These are phyloP conservation scores for Grallaria varia DNA, from an alignment of 2,113 vertebrate species.

Conservation along the genomic window DNA sequence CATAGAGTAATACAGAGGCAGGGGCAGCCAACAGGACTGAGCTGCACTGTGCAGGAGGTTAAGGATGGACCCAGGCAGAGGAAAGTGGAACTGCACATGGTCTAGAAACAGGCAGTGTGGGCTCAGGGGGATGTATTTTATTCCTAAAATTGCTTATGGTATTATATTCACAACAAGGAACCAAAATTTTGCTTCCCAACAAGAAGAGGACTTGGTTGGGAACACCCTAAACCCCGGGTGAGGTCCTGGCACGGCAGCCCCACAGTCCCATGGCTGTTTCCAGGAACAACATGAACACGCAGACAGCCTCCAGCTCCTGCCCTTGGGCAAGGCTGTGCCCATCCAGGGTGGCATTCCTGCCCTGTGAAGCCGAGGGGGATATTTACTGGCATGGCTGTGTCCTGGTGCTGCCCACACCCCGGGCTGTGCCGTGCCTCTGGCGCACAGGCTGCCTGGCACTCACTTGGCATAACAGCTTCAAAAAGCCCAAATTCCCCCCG, in stretches of 20 bases:
- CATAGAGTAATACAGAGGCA: not conserved
- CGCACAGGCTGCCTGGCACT: fast-evolving
- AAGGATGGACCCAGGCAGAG: not conserved
- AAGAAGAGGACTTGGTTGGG: not conserved
- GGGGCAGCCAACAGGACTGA: not conserved
- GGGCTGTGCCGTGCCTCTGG: fast-evolving
- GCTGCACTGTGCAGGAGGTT: not conserved
- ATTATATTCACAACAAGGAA: not conserved
- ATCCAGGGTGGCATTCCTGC: not conserved
- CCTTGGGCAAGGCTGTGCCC: not conserved
- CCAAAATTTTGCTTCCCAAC: not conserved
- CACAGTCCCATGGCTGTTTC: not conserved
- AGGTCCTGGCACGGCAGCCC: fast-evolving
- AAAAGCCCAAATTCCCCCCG: not conserved
- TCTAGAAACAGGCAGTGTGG: not conserved
- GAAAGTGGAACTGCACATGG: not conserved
- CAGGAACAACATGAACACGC: not conserved
- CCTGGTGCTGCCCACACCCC: fast-evolving
- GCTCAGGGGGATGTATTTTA: not conserved
- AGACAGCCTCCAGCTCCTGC: not conserved
- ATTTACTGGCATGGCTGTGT: fast-evolving
- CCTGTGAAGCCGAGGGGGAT: fast-evolving
- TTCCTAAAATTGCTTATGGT: not conserved
- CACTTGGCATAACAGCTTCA: fast-evolving
- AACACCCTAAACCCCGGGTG: fast-evolving